Percentiles rank a stretch among this genome's conserved stretches.
Conservation (phyloP, 1,140 invertebrate genomes). For the Zelostemma sp. region DNA sequence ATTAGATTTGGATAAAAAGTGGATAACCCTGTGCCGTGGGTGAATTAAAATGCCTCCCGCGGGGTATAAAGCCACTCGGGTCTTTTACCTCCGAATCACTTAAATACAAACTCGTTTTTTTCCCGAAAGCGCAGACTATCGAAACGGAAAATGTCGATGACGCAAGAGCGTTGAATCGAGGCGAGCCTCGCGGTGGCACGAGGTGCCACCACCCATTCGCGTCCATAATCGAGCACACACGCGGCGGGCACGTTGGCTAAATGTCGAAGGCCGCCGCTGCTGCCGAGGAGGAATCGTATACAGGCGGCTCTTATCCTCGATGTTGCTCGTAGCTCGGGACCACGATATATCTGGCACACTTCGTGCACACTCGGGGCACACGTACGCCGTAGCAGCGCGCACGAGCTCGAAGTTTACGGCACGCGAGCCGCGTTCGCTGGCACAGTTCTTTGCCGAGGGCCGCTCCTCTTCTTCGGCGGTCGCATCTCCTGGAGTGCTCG, state of each 20-base stretch:
- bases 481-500: constrained; percentile 19
- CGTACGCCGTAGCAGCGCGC: constrained; percentile 62
- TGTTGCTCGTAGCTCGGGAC: constrained; percentile 26
- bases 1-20: too few relatives aligned
- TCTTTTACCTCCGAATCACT: too few relatives aligned
- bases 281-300: constrained; percentile 6
- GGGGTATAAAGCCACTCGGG: too few relatives aligned
- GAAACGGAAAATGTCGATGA: neutral
- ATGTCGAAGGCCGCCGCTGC: constrained; percentile 28
- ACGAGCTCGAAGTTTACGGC: constrained; percentile 68
- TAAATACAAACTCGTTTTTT: too few relatives aligned
- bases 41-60: too few relatives aligned
- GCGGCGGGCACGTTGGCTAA: constrained; percentile 14
- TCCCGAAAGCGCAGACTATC: too few relatives aligned
- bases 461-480: constrained; percentile 44
- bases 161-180: neutral
- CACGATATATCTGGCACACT: constrained; percentile 48
- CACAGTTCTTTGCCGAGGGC: constrained; percentile 28
- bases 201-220: constrained; percentile 1
- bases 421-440: constrained; percentile 59
- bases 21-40: too few relatives aligned
- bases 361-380: constrained; percentile 53
- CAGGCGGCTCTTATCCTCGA: constrained; percentile 29
- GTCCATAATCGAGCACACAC: constrained; percentile 5
- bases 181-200: neutral